Percentiles rank a stretch among this genome's conserved stretches.
These are phyloP conservation scores for Acronicta alni DNA, from an alignment of 2,888 invertebrate species.

Conservation along the genomic window DNA sequence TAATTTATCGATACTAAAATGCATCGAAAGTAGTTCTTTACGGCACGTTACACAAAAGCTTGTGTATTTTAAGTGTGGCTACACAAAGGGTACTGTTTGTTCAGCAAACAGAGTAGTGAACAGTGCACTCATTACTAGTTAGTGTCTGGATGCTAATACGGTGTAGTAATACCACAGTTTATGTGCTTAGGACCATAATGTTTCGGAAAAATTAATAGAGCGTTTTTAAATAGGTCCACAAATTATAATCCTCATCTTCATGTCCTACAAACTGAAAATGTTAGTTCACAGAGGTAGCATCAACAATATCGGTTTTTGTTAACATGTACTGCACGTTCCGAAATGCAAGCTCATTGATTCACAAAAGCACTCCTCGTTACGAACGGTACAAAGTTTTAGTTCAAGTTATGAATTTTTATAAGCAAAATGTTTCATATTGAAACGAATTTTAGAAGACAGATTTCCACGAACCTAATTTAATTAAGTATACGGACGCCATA, in stretches of 20 bases:
- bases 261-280: constrained; percentile 4
- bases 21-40: constrained; percentile 29
- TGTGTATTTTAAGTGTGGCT: constrained; percentile 42
- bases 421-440: constrained; percentile 28
- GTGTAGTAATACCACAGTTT: constrained; percentile 13
- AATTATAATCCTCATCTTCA: background rate
- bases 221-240: background rate
- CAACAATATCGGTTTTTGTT: constrained; percentile 6
- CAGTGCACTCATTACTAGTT: constrained; percentile 49
- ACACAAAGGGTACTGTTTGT: constrained; percentile 49
- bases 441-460: constrained; percentile 40
- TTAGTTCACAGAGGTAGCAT: constrained; percentile 1
- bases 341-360: constrained; percentile 27
- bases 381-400: constrained; percentile 20
- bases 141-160: constrained; percentile 37
- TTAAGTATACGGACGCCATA: constrained; percentile 62
- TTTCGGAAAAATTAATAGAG: constrained; percentile 10
- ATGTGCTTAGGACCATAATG: constrained; percentile 8
- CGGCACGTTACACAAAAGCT: constrained; percentile 32
- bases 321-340: constrained; percentile 1
- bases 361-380: constrained; percentile 23
- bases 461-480: constrained; percentile 63
- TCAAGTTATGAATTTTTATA: constrained; percentile 33
- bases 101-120: constrained; percentile 46
- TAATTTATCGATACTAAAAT: constrained; percentile 43